These are phyloP conservation scores for Pseudochirops cupreus DNA, from an alignment of 2,797 vertebrate species.

Conservation along the genomic window DNA sequence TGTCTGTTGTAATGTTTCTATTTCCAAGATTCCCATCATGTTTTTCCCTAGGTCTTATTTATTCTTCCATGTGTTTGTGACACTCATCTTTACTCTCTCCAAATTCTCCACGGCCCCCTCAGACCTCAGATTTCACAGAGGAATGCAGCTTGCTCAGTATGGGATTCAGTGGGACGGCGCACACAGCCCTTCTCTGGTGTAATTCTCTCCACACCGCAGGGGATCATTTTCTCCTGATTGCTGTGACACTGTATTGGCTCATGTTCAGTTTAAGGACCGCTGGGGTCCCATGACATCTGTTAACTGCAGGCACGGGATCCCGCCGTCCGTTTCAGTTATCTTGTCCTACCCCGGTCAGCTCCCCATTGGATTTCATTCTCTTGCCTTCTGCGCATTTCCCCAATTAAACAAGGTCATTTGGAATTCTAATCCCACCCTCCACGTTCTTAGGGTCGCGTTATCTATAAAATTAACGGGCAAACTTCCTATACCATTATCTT, in stretches of 20 bases:
- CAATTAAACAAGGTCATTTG: constrained; percentile 36
- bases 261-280: constrained; percentile 13
- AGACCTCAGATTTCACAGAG: neutral
- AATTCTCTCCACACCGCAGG: constrained; percentile 24
- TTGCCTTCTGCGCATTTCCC: neutral
- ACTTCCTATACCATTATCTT: constrained; percentile 46
- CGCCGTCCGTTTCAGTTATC: neutral
- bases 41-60: neutral
- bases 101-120: neutral
- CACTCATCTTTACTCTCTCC: neutral
- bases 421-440: constrained; percentile 33
- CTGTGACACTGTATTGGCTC: neutral
- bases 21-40: neutral
- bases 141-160: constrained; percentile 12
- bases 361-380: neutral
- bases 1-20: neutral
- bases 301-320: neutral
- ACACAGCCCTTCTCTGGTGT: neutral
- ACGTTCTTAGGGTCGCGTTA: constrained; percentile 31
- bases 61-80: neutral
- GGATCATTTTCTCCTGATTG: constrained; percentile 23
- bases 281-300: constrained; percentile 44
- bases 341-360: neutral
- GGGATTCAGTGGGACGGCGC: neutral
- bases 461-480: constrained; percentile 50